Evolutionary conservation across 2,113 vertebrate genomes (phyloP), one percentile per base, ranked within the genome.

Genomic region (Lophius piscatorius): DNA sequence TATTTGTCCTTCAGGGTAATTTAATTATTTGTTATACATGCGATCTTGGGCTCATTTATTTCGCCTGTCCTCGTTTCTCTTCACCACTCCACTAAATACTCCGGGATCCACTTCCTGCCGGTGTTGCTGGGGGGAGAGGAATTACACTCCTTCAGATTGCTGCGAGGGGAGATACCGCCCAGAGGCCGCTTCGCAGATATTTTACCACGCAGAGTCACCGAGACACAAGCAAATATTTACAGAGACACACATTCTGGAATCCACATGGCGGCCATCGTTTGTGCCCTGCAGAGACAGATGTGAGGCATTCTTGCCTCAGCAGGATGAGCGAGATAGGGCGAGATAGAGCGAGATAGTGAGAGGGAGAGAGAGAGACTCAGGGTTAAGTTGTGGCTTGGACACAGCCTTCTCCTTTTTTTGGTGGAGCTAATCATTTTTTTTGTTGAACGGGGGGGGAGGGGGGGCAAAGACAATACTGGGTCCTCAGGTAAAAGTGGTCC

Each of bases 1-100:
- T 65, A 20, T 67, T 66, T 70, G 73, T 75, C 78, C 87, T 84
- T 81, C 69, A 46, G 42, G 39, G 28, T 64, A 56, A 63, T 69
- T 76, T 56, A 14, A 78, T 85, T 47, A 50, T 63, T 42, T 75
- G 59, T 70, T 41, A 65, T 34, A 77, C 20, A 70, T 61, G 12
- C 18, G 41, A 64, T 56, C 52, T 51, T 45, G 56, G 21, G 55
- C 56, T 69, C 56, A 62, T 75, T 49, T 59, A 26, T 70, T 73
- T 39, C 7, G 47, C 45, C 57, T 61, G 70, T 66, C 78, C 80
- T 80, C 73, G 82, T 68, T 81, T 74, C 44, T 63, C 52, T 31
- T 31, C 6, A 31, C 26, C 52, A 16, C 51, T 56, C 54, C 35
- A 24, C 63, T 70, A 72, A 84, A 81, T 67, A 52, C 68, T 62